These are phyloP conservation scores for Netelia inedita DNA, from an alignment of 2,888 invertebrate genomes.

Conservation along the genomic window DNA sequence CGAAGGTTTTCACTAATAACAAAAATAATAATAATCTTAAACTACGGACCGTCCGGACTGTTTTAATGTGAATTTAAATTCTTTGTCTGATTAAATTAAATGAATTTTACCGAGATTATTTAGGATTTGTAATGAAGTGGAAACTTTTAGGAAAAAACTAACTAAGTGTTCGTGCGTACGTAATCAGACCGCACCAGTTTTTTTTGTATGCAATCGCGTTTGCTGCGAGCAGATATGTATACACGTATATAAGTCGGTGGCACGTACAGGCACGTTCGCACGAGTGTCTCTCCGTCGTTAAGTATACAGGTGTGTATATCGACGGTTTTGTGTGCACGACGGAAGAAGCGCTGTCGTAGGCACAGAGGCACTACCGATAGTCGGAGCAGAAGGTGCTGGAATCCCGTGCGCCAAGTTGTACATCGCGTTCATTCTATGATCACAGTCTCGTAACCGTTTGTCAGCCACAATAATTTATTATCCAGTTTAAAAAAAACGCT, in stretches of 20 bases:
- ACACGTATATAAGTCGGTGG: neutral
- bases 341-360: constrained; percentile 57
- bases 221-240: constrained; percentile 62
- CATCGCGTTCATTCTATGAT: constrained; percentile 46
- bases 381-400: constrained; percentile 64
- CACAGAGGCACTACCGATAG: constrained; percentile 64
- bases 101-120: too few relatives aligned
- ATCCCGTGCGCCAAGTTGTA: constrained; percentile 51
- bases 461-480: neutral
- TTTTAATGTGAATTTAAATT: too few relatives aligned
- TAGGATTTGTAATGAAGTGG: too few relatives aligned
- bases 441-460: constrained; percentile 23
- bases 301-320: constrained; percentile 49
- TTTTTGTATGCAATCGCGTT: neutral
- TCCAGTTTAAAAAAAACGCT: neutral
- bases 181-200: neutral
- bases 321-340: constrained; percentile 46
- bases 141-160: too few relatives aligned
- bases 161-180: too few relatives aligned
- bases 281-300: constrained; percentile 23
- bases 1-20: too few relatives aligned
- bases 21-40: too few relatives aligned
- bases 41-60: too few relatives aligned
- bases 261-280: neutral
- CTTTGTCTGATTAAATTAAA: too few relatives aligned